phyloP scores from a whole-genome alignment of 2,113 vertebrate genomes.

The Eolophus roseicapilla region DNA sequence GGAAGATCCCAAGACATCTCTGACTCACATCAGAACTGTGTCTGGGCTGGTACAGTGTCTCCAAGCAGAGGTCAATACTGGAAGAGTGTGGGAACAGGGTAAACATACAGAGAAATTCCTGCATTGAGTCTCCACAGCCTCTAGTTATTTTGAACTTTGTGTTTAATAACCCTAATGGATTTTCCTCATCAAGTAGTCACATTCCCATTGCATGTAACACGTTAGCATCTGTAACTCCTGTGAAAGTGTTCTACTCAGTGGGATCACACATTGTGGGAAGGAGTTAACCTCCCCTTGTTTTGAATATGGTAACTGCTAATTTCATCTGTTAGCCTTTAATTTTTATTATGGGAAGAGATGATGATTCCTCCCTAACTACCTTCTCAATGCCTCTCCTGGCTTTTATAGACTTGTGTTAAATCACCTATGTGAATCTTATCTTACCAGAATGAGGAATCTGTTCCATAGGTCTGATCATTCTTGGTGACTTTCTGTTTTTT shows the following conservation, averaged over 20 bases:
- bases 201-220: accelerated
- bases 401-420: not conserved
- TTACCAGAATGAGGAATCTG: not conserved
- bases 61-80: not conserved
- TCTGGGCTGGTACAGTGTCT: not conserved
- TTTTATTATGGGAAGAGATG: not conserved
- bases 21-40: not conserved
- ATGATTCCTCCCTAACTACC: not conserved
- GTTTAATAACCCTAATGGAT: not conserved
- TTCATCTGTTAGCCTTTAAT: not conserved
- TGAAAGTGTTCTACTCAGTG: not conserved
- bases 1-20: not conserved
- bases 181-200: not conserved
- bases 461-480: not conserved
- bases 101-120: not conserved
- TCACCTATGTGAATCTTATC: not conserved
- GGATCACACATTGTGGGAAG: not conserved
- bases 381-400: not conserved
- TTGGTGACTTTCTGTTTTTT: not conserved
- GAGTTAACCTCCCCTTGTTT: not conserved
- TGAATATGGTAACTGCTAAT: not conserved
- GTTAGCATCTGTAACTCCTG: not conserved
- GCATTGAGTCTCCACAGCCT: not conserved
- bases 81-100: not conserved
- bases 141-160: not conserved